These are phyloP conservation scores for Syritta pipiens DNA, from an alignment of 2,888 invertebrate genomes.

Conservation along the genomic window DNA sequence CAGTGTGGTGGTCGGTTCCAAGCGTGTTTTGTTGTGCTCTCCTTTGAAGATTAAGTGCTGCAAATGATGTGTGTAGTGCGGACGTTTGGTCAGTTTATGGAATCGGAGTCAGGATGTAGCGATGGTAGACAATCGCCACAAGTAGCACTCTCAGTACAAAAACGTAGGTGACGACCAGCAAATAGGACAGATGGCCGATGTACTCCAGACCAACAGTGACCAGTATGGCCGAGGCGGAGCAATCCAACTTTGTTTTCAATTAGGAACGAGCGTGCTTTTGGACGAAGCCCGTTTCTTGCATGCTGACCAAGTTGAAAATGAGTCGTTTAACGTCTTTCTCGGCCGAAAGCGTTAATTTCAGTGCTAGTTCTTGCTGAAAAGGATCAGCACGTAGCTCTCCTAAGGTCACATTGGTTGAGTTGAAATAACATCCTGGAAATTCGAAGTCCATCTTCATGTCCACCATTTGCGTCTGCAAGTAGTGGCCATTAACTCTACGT, in stretches of 20 bases:
- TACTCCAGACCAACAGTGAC: constrained; percentile 77
- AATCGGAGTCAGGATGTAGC: no score
- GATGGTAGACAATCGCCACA: constrained; percentile 72
- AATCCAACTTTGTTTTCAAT: constrained; percentile 73
- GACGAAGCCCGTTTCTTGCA: constrained; percentile 75
- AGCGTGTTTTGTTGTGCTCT: no score
- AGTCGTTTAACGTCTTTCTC: no score
- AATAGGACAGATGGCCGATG: constrained; percentile 75
- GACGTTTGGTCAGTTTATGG: no score
- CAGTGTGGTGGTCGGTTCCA: no score
- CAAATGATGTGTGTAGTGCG: no score
- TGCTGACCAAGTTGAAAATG: constrained; percentile 70
- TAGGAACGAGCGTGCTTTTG: constrained; percentile 74
- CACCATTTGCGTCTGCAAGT: constrained; percentile 60
- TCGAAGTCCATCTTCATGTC: constrained; percentile 55
- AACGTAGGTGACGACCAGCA: constrained; percentile 73
- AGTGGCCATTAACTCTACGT: constrained; percentile 69
- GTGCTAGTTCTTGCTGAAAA: constrained; percentile 73
- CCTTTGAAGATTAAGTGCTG: no score
- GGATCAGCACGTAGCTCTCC: constrained; percentile 72
- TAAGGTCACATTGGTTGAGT: constrained; percentile 69
- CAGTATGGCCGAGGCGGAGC: constrained; percentile 73
- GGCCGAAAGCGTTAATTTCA: constrained; percentile 74
- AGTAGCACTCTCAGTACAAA: constrained; percentile 72
- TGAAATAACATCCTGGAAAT: constrained; percentile 70